Evolutionary conservation across 2,797 vertebrate species (phyloP).

Genomic region (Eremophila alpestris): DNA sequence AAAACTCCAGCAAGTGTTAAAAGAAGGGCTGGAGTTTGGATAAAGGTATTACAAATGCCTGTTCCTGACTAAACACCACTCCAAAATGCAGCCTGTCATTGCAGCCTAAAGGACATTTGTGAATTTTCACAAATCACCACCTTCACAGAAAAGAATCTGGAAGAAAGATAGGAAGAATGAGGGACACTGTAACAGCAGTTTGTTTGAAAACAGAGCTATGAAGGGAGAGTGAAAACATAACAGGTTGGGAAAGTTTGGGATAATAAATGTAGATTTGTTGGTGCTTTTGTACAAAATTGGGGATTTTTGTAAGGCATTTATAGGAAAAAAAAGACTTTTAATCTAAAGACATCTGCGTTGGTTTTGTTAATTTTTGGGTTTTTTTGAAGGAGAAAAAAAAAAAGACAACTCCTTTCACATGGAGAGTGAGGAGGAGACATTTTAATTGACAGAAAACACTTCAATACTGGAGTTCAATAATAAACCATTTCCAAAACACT

Average conservation of each 20-base stretch:
- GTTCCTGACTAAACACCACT: not conserved
- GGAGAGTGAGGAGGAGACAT: not conserved
- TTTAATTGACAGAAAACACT: not conserved
- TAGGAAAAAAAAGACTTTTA: not conserved
- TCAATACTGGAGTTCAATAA: not conserved
- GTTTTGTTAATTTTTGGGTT: not conserved
- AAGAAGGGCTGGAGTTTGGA: not conserved
- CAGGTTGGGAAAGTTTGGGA: not conserved
- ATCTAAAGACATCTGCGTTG: not conserved
- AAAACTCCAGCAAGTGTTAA: not conserved
- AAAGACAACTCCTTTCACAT: not conserved
- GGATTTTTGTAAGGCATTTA: not conserved
- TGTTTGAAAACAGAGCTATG: not conserved
- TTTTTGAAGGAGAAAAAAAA: not conserved
- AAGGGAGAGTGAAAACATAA: not conserved
- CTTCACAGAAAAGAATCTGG: not conserved
- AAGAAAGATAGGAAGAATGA: not conserved
- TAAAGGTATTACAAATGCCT: not conserved
- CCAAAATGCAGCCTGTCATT: not conserved
- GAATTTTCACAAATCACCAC: not conserved
- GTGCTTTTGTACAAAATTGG: not conserved
- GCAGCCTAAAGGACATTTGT: not conserved
- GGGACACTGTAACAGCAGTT: not conserved
- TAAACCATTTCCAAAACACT: not conserved
- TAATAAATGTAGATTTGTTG: not conserved